Evolutionary conservation across 2,888 invertebrate species (phyloP).

Genomic region (Phragmatobia fuliginosa): DNA sequence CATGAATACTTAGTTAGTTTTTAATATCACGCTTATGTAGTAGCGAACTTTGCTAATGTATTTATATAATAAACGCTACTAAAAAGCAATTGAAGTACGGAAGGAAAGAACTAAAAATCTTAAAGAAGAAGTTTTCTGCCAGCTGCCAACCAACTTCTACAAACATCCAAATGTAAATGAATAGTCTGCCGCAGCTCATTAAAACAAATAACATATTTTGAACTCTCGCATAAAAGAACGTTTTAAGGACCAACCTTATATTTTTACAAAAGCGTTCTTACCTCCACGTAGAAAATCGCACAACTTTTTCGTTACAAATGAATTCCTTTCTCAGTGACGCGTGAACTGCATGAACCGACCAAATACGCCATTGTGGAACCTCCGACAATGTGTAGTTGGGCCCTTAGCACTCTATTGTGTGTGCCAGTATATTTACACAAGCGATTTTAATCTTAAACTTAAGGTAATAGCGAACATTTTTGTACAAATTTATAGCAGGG

Average conservation of each 20-base stretch:
- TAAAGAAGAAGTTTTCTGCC: too few species aligned
- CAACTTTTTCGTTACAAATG: conserved; percentile 71
- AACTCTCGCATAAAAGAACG: conserved; percentile 31
- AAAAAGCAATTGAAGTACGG: too few species aligned
- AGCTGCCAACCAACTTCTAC: too few species aligned
- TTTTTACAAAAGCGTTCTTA: conserved; percentile 27
- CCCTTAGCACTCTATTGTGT: conserved; percentile 50
- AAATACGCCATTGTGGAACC: conserved; percentile 51
- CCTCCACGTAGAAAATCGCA: conserved; percentile 39
- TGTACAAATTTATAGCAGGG: neutral
- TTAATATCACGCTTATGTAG: too few species aligned
- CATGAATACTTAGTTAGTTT: too few species aligned
- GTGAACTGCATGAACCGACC: conserved; percentile 63
- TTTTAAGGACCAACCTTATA: conserved; percentile 39
- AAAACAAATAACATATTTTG: neutral
- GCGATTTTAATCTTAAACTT: conserved; percentile 25
- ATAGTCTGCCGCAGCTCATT: too few species aligned
- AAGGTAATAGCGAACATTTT: conserved; percentile 23
- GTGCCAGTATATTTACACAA: conserved; percentile 19
- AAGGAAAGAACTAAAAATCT: too few species aligned
- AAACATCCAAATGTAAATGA: too few species aligned
- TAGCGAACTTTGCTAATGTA: too few species aligned
- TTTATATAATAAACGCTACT: too few species aligned
- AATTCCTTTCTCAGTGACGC: conserved; percentile 65
- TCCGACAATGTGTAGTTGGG: conserved; percentile 49